Percentiles rank a stretch among this genome's conserved stretches.
phyloP scores from a whole-genome alignment of 2,113 vertebrate genomes.

The Pangasianodon hypophthalmus region DNA sequence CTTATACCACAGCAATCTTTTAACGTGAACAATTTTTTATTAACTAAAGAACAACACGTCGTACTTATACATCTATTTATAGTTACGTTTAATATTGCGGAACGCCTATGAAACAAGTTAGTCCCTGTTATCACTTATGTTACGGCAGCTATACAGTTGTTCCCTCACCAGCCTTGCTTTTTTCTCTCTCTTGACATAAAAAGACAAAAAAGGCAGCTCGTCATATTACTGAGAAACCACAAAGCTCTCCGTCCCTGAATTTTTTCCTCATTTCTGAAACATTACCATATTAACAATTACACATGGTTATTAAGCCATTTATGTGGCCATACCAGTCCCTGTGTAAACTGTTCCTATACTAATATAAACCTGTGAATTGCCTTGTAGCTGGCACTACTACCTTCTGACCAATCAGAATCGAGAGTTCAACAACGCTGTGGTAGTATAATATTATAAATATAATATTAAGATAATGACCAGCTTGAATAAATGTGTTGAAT shows the following conservation, averaged over 20 bases:
- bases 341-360: not conserved
- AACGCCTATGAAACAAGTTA: not conserved
- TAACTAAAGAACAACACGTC: not conserved
- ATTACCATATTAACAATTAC: not conserved
- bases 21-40: not conserved
- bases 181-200: not conserved
- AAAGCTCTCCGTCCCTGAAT: not conserved
- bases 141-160: not conserved
- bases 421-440: not conserved
- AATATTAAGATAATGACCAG: not conserved
- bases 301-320: not conserved
- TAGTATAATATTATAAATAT: conserved; percentile 7
- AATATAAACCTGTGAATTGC: not conserved
- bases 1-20: not conserved
- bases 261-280: not conserved
- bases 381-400: not conserved
- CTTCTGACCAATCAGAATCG: not conserved
- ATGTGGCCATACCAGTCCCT: not conserved
- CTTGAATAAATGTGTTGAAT: not conserved
- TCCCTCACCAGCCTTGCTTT: not conserved
- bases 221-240: not conserved
- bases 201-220: not conserved
- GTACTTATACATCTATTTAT: not conserved
- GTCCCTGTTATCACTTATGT: not conserved
- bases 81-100: not conserved